Percentiles rank a stretch among this genome's conserved stretches.
Conservation (phyloP, 2,113 vertebrate species). For the Thomomys bottae region DNA sequence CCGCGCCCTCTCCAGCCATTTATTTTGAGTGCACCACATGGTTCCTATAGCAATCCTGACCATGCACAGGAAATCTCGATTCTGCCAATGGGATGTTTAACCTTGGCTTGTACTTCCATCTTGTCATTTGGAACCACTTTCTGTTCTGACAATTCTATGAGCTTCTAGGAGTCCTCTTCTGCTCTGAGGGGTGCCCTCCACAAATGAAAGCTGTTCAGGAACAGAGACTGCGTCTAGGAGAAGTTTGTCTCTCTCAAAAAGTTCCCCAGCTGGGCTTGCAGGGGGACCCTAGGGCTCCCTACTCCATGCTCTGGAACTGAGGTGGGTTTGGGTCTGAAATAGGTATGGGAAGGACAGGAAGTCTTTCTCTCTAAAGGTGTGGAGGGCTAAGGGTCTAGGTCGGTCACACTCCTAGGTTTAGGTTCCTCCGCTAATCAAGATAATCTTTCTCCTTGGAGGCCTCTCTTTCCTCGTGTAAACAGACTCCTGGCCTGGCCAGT, state of each 20-base stretch:
- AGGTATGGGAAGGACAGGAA: neutral
- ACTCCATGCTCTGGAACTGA: neutral
- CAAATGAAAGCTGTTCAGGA: neutral
- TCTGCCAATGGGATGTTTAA: neutral
- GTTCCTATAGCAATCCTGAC: neutral
- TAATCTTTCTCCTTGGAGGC: conserved; percentile 26
- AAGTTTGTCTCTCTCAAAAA: neutral
- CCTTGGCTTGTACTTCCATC: neutral
- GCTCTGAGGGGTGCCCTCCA: neutral
- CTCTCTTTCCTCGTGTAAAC: conserved; percentile 49
- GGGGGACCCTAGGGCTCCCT: neutral
- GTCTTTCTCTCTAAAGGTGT: neutral
- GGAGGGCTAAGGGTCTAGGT: neutral
- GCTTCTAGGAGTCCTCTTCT: neutral
- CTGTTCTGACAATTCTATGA: neutral
- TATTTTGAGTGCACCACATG: neutral
- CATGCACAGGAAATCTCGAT: neutral
- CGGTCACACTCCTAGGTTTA: neutral
- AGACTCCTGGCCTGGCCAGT: neutral
- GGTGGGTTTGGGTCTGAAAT: neutral
- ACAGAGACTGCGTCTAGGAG: neutral
- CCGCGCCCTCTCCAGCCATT: neutral
- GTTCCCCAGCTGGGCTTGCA: neutral
- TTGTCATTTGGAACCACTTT: neutral
- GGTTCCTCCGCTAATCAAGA: conserved; percentile 1